Evolutionary conservation across 2,797 vertebrate genomes (phyloP), one percentile per base, ranked within the genome.

Genomic region (Siniperca undulata): DNA sequence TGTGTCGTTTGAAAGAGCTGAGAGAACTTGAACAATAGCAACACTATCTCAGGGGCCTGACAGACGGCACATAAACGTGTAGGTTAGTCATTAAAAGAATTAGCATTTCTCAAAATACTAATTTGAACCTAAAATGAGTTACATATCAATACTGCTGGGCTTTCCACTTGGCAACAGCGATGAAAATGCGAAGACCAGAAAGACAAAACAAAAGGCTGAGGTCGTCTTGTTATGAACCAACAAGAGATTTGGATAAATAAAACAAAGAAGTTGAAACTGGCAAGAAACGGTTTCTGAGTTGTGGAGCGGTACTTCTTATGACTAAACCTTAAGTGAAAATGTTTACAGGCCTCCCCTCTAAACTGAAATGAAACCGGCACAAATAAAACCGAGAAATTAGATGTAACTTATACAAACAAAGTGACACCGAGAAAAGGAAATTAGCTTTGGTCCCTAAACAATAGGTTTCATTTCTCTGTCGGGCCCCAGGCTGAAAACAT

Each of bases 401-500:
- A 14, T 30, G 3, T 7, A 22, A 46, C 38, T 44, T 67, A 46
- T 10, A 61, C 48, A 64, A 53, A 72, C n/a, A 55, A 61, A 67
- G 64, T 48, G 30, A 56, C 48, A 58, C 22, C 19, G 2, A 2
- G 34, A 67, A 61, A 66, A 20, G 67, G 81, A 77, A 82, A 76
- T 80, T 59, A 72, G 46, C 16, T 82, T 46, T 27, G 46, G 73
- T 73, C 68, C 80, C 73, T 8, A 24, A 77, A 77, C 69, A 67
- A 38, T 12, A 24, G 7, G 30, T 82, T 89, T 87, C 65, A 82
- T 86, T 89, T 89, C 76, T 61, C 22, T 46, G 78, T 58, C 17
- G 16, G 20, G 30, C 60, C 56, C 13, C 7, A 36, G 80, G 74
- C 70, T 75, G 30, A 36, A 50, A 79, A 71, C 50, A 72, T 60